phyloP scores from a whole-genome alignment of 2,113 vertebrate species.

The Tyto alba region DNA sequence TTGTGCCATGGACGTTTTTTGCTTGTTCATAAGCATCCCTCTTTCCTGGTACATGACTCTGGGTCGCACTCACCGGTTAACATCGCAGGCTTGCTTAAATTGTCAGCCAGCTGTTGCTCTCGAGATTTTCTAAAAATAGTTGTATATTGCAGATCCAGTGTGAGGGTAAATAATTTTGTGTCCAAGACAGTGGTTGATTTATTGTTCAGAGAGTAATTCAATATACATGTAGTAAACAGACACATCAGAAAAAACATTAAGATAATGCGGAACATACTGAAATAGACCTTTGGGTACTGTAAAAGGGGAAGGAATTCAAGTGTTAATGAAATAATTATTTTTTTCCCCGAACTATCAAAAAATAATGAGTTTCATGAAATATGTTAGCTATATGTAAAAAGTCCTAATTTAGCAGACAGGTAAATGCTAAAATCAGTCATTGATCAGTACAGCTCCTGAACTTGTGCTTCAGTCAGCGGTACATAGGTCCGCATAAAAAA shows the following conservation, averaged over 20 bases:
- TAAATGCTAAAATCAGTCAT: neutral
- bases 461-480: neutral
- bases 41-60: neutral
- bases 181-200: constrained; percentile 21
- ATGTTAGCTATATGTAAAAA: neutral
- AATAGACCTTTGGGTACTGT: neutral
- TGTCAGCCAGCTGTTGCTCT: constrained; percentile 21
- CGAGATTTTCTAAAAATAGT: neutral
- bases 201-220: constrained; percentile 14
- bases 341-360: neutral
- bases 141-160: neutral
- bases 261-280: neutral
- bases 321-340: constrained; percentile 46
- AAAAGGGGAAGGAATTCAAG: neutral
- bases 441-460: neutral
- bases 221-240: constrained; percentile 1
- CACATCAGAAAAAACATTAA: constrained; percentile 3
- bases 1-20: neutral
- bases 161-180: constrained; percentile 7
- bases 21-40: neutral
- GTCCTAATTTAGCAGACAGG: neutral
- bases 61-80: neutral
- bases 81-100: constrained; percentile 1
- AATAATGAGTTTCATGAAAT: neutral
- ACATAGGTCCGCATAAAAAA: neutral